These are phyloP conservation scores for Leucopternis melanops DNA, from an alignment of 2,113 vertebrate genomes.

Conservation along the genomic window DNA sequence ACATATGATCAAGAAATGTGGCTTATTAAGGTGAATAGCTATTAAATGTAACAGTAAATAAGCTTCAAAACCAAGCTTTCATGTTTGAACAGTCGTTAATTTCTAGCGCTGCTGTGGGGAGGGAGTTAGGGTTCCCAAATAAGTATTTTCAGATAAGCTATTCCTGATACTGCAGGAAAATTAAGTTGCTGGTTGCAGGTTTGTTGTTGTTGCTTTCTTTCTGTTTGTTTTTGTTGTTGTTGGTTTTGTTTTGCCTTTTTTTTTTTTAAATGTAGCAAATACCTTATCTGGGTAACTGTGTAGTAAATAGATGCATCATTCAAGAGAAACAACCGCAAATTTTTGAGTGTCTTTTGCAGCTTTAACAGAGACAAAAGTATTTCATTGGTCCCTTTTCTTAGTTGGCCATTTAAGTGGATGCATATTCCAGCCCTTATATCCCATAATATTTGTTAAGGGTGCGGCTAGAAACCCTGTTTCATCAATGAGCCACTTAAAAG, in stretches of 20 bases:
- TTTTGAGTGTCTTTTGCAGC: neutral
- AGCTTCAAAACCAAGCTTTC: neutral
- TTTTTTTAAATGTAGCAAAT: neutral
- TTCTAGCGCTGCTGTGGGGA: neutral
- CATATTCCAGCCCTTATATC: rapidly evolving
- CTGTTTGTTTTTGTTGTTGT: neutral
- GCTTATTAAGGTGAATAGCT: neutral
- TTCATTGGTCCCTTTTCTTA: neutral
- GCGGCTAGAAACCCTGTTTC: neutral
- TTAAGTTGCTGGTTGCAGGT: neutral
- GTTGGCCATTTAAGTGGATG: neutral
- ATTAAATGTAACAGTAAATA: neutral
- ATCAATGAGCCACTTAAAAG: neutral
- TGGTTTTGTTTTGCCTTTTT: neutral
- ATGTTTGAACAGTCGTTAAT: neutral
- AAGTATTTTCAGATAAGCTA: neutral
- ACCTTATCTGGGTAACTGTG: neutral
- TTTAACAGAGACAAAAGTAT: neutral
- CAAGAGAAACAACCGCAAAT: neutral
- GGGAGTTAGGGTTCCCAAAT: neutral
- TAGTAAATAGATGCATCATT: neutral
- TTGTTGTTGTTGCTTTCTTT: neutral
- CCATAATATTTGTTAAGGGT: neutral
- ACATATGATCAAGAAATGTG: neutral
- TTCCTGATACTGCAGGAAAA: neutral